These are phyloP conservation scores for Calliphora vicina DNA, from an alignment of 1,140 invertebrate species.

Conservation along the genomic window DNA sequence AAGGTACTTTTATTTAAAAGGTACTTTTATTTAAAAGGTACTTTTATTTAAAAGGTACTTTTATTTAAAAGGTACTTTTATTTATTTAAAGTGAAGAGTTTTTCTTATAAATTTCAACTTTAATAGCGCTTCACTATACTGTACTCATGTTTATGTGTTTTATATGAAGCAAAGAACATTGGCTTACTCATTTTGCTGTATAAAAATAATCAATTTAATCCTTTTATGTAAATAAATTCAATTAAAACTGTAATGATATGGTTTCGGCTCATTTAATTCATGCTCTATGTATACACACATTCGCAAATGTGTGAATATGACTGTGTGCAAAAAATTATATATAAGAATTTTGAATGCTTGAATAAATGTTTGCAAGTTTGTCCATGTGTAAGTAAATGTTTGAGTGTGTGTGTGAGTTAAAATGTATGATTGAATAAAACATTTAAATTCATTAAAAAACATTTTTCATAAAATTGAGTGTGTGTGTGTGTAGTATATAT, in stretches of 20 bases:
- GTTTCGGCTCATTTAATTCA: slow-evolving; percentile 34
- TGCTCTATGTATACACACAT: not conserved
- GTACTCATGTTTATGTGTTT: not conserved
- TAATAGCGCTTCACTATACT: not conserved
- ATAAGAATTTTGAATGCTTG: not conserved
- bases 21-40: too few species aligned
- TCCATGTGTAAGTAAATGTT: not conserved
- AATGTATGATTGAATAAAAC: too few species aligned
- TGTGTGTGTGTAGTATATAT: not conserved
- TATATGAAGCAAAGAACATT: not conserved
- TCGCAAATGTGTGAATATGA: not conserved
- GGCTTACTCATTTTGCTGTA: slow-evolving; percentile 8
- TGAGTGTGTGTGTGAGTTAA: not conserved
- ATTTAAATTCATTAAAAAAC: too few species aligned
- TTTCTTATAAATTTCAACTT: too few species aligned
- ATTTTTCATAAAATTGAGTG: not conserved
- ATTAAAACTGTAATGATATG: slow-evolving; percentile 35
- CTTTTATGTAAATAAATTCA: slow-evolving; percentile 34
- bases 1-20: too few species aligned
- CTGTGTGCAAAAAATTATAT: not conserved
- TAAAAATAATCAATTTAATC: slow-evolving; percentile 34
- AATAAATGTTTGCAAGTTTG: not conserved
- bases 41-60: too few species aligned
- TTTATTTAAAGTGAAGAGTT: too few species aligned
- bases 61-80: too few species aligned